Evolutionary conservation across 2,888 invertebrate species (phyloP).

Genomic region (Meiosimyza platycephala): DNA sequence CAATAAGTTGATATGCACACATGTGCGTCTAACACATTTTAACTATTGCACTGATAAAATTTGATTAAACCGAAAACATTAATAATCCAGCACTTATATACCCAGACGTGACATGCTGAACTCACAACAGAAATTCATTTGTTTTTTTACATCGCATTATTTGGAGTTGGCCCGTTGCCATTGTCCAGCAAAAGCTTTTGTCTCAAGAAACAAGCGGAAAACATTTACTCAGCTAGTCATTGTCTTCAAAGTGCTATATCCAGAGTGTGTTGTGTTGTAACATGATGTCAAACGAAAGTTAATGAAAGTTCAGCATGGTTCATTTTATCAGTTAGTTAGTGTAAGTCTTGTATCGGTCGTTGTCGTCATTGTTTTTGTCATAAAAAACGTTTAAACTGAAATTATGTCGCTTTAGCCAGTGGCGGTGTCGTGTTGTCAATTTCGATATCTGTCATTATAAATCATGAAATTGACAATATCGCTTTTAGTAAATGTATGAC

Average conservation of each 20-base stretch:
- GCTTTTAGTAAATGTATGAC: no score
- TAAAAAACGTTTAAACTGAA: not conserved
- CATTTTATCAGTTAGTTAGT: conserved; percentile 1
- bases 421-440: no score
- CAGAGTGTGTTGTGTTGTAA: not conserved
- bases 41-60: conserved; percentile 51
- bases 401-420: no score
- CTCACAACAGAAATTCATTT: no score
- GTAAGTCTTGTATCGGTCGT: not conserved
- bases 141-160: no score
- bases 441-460: no score
- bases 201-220: no score
- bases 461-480: no score
- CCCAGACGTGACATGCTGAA: not conserved
- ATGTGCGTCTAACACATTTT: conserved; percentile 42
- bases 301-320: conserved; percentile 30
- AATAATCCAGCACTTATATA: conserved; percentile 56
- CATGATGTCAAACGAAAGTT: conserved; percentile 51
- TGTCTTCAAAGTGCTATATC: not conserved
- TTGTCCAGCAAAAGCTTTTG: not conserved
- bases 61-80: conserved; percentile 55
- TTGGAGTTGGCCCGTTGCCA: not conserved
- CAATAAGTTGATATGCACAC: not conserved
- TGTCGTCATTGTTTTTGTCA: not conserved
- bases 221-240: no score